Base-by-base conservation (phyloP, 92 coral and sea anemone genomes). In the Epizoanthus fatuus region DNA sequence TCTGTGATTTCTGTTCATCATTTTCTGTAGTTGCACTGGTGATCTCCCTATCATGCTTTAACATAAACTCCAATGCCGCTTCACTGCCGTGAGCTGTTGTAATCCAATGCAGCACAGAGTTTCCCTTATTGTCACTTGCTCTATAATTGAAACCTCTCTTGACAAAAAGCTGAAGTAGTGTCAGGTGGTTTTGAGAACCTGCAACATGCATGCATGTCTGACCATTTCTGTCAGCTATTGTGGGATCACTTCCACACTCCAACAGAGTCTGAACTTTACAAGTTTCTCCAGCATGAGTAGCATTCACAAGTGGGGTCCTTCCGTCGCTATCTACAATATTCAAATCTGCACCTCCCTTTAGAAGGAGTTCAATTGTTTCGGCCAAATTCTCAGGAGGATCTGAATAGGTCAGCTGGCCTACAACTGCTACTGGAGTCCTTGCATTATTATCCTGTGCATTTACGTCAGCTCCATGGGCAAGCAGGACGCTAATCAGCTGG, bases 311-410 rank as follows among this genome's bases (percentile, higher is more conserved):
- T 9, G 87, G 87, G n/a, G 71, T 83, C 20, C 69, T 83, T 47
- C 87, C 70, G 13, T 72, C 45, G 8, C 44, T 25, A 25, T 83
- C 69, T 9, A 35, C 40, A 83, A 74, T 69, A 58, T 71, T 71
- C 51, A 83, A 82, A 42, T 83, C 83, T 72, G 87, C 87, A 22
- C 87, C 83, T 35, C 45, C 68, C 17, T 83, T 44, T 11, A 83
- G 39, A 29, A 83, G 80, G 39, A 72, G 67, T 9, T 72, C 8
- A 83, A 83, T 29, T 35, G 51, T 60, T 20, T 71, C 72, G 22
- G 20, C 13, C 44, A 83, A 8, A n/a, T 22, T 35, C n/a, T 59
- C 38, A 17, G 19, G 44, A 25, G 16, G 11, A 12, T 38, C 45
- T 13, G 55, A 17, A 42, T 64, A 66, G 51, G 15, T 8, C 7